These are phyloP conservation scores for Eptatretus burgeri DNA, from an alignment of 2,113 vertebrate genomes.

Conservation along the genomic window DNA sequence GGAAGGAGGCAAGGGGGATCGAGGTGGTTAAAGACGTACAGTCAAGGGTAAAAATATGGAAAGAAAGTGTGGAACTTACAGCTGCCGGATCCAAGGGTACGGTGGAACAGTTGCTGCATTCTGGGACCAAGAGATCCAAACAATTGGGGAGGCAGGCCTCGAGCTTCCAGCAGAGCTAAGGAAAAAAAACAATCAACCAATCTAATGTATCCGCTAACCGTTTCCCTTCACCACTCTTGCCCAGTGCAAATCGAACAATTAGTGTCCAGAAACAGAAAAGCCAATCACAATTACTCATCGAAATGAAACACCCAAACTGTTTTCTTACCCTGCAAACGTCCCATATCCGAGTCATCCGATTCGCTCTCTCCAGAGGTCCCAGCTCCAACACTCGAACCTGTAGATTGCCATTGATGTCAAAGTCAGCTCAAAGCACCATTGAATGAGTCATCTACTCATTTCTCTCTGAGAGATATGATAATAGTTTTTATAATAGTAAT, in stretches of 20 bases:
- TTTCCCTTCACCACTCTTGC: neutral
- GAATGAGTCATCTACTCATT: too few species aligned
- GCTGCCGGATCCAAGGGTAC: constrained; percentile 96
- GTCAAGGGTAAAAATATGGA: too few species aligned
- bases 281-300: neutral
- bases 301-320: neutral
- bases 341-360: constrained; percentile 98
- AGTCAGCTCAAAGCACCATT: neutral
- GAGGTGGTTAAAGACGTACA: too few species aligned
- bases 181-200: constrained; percentile 15
- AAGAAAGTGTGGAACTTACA: constrained; percentile 27
- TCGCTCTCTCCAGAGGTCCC: constrained; percentile 96
- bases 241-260: too few species aligned
- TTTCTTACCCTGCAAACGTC: constrained; percentile 69
- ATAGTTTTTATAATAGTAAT: too few species aligned
- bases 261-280: too few species aligned
- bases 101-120: constrained; percentile 97
- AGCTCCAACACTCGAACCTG: constrained; percentile 89
- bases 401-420: constrained; percentile 66
- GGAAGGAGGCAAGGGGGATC: too few species aligned
- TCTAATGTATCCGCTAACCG: neutral
- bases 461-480: too few species aligned
- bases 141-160: constrained; percentile 90
- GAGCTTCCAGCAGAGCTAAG: constrained; percentile 71
- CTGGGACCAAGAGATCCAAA: constrained; percentile 91